These are phyloP conservation scores for Mactromeris polynyma DNA, from an alignment of 2,888 invertebrate species.

Conservation along the genomic window DNA sequence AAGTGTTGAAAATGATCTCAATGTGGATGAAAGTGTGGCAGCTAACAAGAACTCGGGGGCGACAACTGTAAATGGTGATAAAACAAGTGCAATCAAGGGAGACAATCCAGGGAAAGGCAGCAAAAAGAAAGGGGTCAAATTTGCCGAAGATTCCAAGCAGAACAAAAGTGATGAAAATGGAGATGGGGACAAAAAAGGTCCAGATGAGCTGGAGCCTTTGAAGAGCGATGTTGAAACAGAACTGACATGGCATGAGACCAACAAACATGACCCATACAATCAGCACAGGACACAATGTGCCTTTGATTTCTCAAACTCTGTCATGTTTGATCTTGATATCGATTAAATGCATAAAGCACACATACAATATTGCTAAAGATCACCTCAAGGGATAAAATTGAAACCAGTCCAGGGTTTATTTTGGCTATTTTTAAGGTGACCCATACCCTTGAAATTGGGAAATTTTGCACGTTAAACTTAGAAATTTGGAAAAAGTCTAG, in stretches of 20 bases:
- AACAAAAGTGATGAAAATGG: background rate
- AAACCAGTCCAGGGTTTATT: too few species aligned
- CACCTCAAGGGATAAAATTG: too few species aligned
- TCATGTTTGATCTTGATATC: conserved; percentile 85
- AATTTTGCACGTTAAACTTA: too few species aligned
- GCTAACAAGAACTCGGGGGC: conserved; percentile 56
- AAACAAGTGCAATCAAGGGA: conserved; percentile 54
- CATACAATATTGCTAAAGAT: too few species aligned
- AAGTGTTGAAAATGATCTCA: conserved; percentile 55
- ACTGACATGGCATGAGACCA: conserved; percentile 76
- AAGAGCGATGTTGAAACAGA: conserved; percentile 74
- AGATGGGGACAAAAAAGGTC: conserved; percentile 37
- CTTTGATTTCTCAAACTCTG: conserved; percentile 83
- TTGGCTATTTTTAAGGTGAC: too few species aligned
- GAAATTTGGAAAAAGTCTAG: too few species aligned
- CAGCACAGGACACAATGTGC: conserved; percentile 84
- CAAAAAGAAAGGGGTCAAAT: conserved; percentile 34
- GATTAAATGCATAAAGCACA: conserved; percentile 67
- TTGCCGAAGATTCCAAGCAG: conserved; percentile 9
- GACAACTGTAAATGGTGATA: conserved; percentile 45
- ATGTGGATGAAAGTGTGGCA: conserved; percentile 39
- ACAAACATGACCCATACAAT: conserved; percentile 53
- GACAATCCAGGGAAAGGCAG: conserved; percentile 43
- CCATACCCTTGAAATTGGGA: too few species aligned
- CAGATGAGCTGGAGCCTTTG: conserved; percentile 20